Percentiles rank a stretch among this genome's conserved stretches.
phyloP scores from a whole-genome alignment of 1,140 invertebrate genomes.

The Lucilia cuprina region DNA sequence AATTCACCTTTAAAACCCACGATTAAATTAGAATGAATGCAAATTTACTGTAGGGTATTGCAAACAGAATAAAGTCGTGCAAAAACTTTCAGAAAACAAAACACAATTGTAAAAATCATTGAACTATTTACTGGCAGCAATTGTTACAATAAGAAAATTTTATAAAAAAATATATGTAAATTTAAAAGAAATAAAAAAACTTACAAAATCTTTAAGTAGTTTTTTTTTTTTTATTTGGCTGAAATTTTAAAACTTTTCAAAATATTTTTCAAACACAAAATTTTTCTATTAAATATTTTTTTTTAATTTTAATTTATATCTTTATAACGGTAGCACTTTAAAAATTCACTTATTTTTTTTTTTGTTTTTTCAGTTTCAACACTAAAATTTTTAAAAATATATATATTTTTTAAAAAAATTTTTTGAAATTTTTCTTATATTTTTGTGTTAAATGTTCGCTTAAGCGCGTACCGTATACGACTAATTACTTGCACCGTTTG shows the following conservation, averaged over 20 bases:
- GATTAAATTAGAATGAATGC: no score
- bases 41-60: no score
- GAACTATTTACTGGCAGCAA: no score
- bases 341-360: neutral
- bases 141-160: no score
- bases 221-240: no score
- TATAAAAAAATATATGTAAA: no score
- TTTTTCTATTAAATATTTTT: neutral
- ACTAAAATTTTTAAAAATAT: neutral
- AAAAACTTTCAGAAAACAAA: neutral
- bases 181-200: no score
- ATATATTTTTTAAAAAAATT: neutral
- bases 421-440: neutral
- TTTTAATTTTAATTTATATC: neutral
- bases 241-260: no score
- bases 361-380: neutral
- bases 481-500: conserved; percentile 30
- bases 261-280: neutral
- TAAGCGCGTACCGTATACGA: conserved; percentile 30
- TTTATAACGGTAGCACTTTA: neutral
- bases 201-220: neutral
- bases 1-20: no score
- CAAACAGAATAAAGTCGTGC: neutral
- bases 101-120: neutral
- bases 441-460: neutral